Evolutionary conservation across 2,113 vertebrate genomes (phyloP).

Genomic region (Myiopsitta monachus): DNA sequence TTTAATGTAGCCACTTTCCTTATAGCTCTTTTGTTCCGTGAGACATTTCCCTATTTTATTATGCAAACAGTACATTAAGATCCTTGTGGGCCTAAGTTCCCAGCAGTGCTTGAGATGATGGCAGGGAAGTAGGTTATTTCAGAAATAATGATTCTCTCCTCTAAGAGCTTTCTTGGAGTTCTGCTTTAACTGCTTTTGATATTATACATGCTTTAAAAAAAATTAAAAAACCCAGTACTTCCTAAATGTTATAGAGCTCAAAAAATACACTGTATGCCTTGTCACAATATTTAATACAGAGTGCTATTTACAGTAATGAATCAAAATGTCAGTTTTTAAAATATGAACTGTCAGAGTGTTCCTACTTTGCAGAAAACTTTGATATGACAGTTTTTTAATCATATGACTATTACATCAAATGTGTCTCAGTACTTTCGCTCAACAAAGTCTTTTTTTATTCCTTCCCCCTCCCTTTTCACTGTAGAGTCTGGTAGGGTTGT

Average conservation of each 20-base stretch:
- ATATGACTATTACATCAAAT: constrained; percentile 76
- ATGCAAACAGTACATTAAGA: constrained; percentile 61
- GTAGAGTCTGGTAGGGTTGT: constrained; percentile 53
- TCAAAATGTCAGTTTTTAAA: constrained; percentile 84
- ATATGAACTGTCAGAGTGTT: constrained; percentile 80
- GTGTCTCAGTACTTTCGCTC: constrained; percentile 66
- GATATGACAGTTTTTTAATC: constrained; percentile 83
- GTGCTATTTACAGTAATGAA: constrained; percentile 83
- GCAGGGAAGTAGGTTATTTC: constrained; percentile 45
- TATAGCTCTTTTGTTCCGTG: constrained; percentile 45
- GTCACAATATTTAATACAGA: constrained; percentile 82
- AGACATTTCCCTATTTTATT: constrained; percentile 62
- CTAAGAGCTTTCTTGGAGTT: constrained; percentile 33
- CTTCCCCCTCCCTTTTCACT: constrained; percentile 29
- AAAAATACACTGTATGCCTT: constrained; percentile 68
- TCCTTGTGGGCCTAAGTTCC: constrained; percentile 45
- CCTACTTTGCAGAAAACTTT: constrained; percentile 76
- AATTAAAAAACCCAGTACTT: constrained; percentile 3
- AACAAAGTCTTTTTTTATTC: constrained; percentile 54
- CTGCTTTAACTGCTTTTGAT: constrained; percentile 43
- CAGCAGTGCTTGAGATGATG: constrained; percentile 4
- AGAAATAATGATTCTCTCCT: constrained; percentile 57
- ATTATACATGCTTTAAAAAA: neutral
- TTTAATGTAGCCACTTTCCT: constrained; percentile 50
- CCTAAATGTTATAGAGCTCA: constrained; percentile 65